Evolutionary conservation across 2,797 vertebrate genomes (phyloP).

Genomic region (Smutsia temminckii): DNA sequence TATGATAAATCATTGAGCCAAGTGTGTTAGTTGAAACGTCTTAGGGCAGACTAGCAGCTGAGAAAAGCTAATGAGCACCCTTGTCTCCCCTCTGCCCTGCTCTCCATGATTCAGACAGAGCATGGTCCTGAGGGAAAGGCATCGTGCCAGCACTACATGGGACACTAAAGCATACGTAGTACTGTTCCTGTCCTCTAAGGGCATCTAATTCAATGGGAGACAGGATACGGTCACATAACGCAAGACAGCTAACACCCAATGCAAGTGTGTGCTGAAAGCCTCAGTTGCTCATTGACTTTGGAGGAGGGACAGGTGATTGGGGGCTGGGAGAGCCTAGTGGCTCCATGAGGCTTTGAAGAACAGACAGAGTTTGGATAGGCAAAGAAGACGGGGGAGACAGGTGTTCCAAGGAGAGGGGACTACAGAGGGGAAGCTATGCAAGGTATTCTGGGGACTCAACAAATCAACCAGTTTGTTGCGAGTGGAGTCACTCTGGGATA

Average conservation of each 20-base stretch:
- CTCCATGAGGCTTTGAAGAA: neutral
- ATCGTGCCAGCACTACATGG: fast-evolving
- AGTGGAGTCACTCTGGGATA: neutral
- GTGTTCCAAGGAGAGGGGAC: neutral
- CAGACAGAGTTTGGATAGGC: neutral
- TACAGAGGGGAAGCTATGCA: neutral
- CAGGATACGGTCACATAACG: neutral
- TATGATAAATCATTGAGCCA: neutral
- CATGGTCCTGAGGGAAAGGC: neutral
- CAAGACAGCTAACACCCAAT: neutral
- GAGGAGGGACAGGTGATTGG: neutral
- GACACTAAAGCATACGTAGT: neutral
- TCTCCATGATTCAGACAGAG: neutral
- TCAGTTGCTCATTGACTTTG: neutral
- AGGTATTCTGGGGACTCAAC: neutral
- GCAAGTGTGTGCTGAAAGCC: neutral
- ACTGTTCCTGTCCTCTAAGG: neutral
- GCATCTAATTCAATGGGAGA: neutral
- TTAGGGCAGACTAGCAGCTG: neutral
- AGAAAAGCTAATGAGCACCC: neutral
- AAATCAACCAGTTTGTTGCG: neutral
- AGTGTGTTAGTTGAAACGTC: neutral
- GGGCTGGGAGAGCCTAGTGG: neutral
- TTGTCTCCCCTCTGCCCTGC: neutral
- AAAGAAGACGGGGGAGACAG: neutral